Percentiles rank a stretch among this genome's conserved stretches.
Evolutionary conservation across 2,888 invertebrate genomes (phyloP).

Genomic region (Phengaris arion): DNA sequence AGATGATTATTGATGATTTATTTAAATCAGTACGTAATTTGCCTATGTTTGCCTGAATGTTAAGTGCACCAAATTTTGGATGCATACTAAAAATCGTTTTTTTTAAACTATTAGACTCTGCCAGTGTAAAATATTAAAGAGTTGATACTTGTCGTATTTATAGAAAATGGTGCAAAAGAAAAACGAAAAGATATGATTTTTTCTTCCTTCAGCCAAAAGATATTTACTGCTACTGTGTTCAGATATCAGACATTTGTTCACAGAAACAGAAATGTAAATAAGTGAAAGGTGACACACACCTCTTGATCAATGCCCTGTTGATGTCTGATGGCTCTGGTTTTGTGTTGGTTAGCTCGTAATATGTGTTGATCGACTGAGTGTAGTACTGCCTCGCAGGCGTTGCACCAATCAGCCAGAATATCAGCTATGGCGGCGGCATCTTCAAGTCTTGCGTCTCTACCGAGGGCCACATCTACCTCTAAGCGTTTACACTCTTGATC

Average conservation of each 20-base stretch:
- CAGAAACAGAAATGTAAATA: too few relatives aligned
- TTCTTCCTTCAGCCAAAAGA: too few relatives aligned
- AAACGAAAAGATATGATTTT: too few relatives aligned
- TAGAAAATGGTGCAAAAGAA: too few relatives aligned
- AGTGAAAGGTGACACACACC: conserved; percentile 65
- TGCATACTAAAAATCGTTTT: too few relatives aligned
- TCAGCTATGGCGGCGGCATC: conserved; percentile 90
- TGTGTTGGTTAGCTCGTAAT: conserved; percentile 90
- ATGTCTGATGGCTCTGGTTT: conserved; percentile 88
- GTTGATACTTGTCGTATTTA: too few relatives aligned
- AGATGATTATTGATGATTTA: too few relatives aligned
- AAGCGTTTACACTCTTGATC: conserved; percentile 96
- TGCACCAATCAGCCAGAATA: conserved; percentile 93
- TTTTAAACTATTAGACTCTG: too few relatives aligned
- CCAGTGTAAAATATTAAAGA: too few relatives aligned
- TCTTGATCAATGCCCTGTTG: conserved; percentile 92
- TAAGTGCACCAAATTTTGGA: too few relatives aligned
- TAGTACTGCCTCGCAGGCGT: conserved; percentile 91
- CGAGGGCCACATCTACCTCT: conserved; percentile 96
- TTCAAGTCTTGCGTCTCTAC: conserved; percentile 92
- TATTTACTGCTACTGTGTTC: conserved; percentile 43
- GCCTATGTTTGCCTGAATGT: too few relatives aligned
- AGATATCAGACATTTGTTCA: conserved; percentile 71
- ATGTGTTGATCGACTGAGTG: conserved; percentile 95
- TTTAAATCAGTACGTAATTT: too few relatives aligned